Base-by-base conservation (phyloP, 1,140 invertebrate species). In the Ips typographus region DNA sequence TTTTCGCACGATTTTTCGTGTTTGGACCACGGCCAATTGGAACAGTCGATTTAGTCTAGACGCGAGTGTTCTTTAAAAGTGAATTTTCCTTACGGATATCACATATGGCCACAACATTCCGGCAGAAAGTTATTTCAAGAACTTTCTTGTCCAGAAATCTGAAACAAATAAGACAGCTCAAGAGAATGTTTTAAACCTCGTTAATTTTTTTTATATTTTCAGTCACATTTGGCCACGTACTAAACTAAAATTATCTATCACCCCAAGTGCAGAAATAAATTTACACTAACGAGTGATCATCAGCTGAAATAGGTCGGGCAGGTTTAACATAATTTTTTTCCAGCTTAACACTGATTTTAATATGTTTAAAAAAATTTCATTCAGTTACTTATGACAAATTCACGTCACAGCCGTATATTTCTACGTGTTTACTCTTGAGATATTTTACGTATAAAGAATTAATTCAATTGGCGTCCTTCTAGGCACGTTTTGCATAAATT, bases 1-100 rank as follows among this genome's bases (percentile, higher is more conserved):
- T 60, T 53, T 69, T 69, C 67, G 67, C 56, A 43, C 58, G 43
- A 56, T 70, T 65, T 70, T 66, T 66, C 42, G 64, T 38, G n/a
- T 53, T 40, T 70, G 68, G 68, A 70, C 38, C 47, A 43, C 3
- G 38, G 53, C 68, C 68, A 70, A 65, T 55, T 70, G 56, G 53
- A 70, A 70, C 47, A 57, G 43, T 7, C 36, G 40, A 61, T 55
- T 65, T 66, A 66, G 65, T 66, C 3, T 22, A 40, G 6, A 8
- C 6, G 55, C 43, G 40, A 47, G 51, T 66, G 65, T 66, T 40
- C 51, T 6, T 52, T 43, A 6, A 40, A 47, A 47, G 44, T 47
- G 44, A 22, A 22, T 22, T 22, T 22, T 22, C 22, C 0, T 22
- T 22, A 22, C 22, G 22, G 22, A 22, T 22, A 22, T 22, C 22